Conservation (phyloP, 1,140 invertebrate genomes). For the Drosophila busckii region DNA sequence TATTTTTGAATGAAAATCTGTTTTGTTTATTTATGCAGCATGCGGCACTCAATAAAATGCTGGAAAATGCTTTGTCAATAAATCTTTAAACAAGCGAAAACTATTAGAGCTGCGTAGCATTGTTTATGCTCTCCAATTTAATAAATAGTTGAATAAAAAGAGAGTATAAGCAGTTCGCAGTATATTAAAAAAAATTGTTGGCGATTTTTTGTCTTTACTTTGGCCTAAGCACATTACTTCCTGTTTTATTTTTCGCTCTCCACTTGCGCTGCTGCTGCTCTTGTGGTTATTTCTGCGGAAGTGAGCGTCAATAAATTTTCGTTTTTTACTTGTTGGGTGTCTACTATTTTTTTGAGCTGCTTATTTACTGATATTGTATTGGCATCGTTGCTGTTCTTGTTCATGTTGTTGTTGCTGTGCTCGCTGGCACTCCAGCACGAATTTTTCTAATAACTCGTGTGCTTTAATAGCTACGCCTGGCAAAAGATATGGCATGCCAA, state of each 20-base stretch:
- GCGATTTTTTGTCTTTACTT: slow-evolving; percentile 27
- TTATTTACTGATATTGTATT: slow-evolving; percentile 19
- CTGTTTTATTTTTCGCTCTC: slow-evolving; percentile 34
- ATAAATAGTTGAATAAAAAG: too few species aligned
- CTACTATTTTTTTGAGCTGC: too few species aligned
- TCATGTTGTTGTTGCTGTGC: slow-evolving; percentile 12
- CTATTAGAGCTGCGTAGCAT: too few species aligned
- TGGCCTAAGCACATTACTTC: slow-evolving; percentile 40
- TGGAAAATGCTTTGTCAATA: too few species aligned
- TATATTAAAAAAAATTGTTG: background rate
- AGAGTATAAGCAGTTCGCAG: slow-evolving; percentile 18
- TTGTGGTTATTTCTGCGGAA: slow-evolving; percentile 63
- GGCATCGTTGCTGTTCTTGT: slow-evolving; percentile 25
- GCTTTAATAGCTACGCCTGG: slow-evolving; percentile 38
- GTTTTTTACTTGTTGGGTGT: slow-evolving; percentile 60
- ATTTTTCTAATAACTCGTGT: slow-evolving; percentile 55
- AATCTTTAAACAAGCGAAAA: too few species aligned
- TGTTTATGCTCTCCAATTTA: too few species aligned
- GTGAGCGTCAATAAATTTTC: slow-evolving; percentile 65
- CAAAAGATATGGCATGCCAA: slow-evolving; percentile 24
- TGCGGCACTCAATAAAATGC: too few species aligned
- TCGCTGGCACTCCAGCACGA: slow-evolving; percentile 25
- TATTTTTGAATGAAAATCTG: too few species aligned
- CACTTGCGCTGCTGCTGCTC: slow-evolving; percentile 10
- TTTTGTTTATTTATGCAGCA: too few species aligned